A percentile compares a stretch with the other conserved stretches of the same genome.
Evolutionary conservation across 2,888 invertebrate genomes (phyloP).

Genomic region (Gari tellinella): DNA sequence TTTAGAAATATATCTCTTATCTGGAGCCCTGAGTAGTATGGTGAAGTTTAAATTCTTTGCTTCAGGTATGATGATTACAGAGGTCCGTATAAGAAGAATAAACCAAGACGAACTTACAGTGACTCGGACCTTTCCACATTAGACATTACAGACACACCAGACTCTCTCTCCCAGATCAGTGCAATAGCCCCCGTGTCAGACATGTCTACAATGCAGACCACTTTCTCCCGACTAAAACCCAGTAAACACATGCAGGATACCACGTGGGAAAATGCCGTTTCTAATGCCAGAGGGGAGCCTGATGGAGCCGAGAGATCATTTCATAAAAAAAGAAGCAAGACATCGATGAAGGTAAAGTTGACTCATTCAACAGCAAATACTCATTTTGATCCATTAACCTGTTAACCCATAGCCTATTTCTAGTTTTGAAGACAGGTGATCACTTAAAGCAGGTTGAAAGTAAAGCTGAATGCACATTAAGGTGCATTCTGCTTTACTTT

Average conservation of each 20-base stretch:
- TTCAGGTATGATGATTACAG: slow-evolving; percentile 15
- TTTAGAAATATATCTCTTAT: no score
- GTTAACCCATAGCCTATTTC: no score
- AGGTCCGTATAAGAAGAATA: slow-evolving; percentile 5
- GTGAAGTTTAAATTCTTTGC: background rate
- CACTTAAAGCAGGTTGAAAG: no score
- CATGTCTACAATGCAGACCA: slow-evolving; percentile 61
- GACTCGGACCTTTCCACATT: slow-evolving; percentile 62
- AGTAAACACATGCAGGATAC: slow-evolving; percentile 61
- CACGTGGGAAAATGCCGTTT: slow-evolving; percentile 78
- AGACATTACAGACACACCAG: slow-evolving; percentile 71
- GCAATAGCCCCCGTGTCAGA: slow-evolving; percentile 73
- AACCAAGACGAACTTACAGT: slow-evolving; percentile 42
- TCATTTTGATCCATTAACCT: no score
- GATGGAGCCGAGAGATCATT: slow-evolving; percentile 79
- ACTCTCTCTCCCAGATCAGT: slow-evolving; percentile 78
- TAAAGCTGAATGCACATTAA: no score
- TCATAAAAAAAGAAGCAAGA: slow-evolving; percentile 62
- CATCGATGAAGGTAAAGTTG: slow-evolving; percentile 29
- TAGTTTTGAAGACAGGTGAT: no score
- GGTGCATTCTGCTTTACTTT: no score
- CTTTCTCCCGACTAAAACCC: slow-evolving; percentile 58
- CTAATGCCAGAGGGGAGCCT: slow-evolving; percentile 77
- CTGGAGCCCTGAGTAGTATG: no score
- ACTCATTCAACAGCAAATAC: background rate